Conservation (phyloP, 2,797 vertebrate species). For the Etheostoma nigrum region DNA sequence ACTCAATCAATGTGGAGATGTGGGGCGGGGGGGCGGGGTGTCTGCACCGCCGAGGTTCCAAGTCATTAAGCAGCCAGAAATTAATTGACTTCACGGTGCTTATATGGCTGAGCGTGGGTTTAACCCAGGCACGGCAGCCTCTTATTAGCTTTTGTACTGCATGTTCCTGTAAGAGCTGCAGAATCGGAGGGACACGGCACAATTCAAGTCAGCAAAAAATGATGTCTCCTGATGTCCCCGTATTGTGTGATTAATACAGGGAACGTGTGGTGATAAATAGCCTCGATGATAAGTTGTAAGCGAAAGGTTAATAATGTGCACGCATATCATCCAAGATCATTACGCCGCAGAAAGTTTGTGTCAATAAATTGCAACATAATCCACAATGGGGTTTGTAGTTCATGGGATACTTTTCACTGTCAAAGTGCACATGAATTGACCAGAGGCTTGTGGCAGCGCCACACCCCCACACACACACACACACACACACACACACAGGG, state of each 20-base stretch:
- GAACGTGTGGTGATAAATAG: slow-evolving; percentile 46
- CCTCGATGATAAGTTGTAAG: slow-evolving; percentile 64
- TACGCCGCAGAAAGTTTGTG: slow-evolving; percentile 37
- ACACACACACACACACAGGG: slow-evolving; percentile 1
- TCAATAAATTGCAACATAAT: slow-evolving; percentile 52
- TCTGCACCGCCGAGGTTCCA: slow-evolving; percentile 78
- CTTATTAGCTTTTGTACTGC: slow-evolving; percentile 74
- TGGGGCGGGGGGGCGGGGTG: slow-evolving; percentile 62
- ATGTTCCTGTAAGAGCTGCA: slow-evolving; percentile 58
- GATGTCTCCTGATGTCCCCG: slow-evolving; percentile 46
- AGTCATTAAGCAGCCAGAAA: slow-evolving; percentile 86
- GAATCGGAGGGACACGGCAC: slow-evolving; percentile 48
- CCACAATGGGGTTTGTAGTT: slow-evolving; percentile 41
- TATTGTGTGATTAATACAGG: slow-evolving; percentile 60
- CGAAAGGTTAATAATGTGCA: slow-evolving; percentile 66
- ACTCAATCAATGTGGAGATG: slow-evolving; percentile 79
- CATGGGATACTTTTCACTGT: slow-evolving; percentile 42
- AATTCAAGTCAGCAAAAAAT: slow-evolving; percentile 69
- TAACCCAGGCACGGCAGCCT: slow-evolving; percentile 75
- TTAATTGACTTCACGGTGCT: slow-evolving; percentile 85
- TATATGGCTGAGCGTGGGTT: slow-evolving; percentile 79
- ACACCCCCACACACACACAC: slow-evolving; percentile 24
- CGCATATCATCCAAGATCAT: slow-evolving; percentile 49
- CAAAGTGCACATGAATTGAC: slow-evolving; percentile 51
- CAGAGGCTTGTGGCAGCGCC: slow-evolving; percentile 32